Percentiles rank a stretch among this genome's conserved stretches.
These are phyloP conservation scores for Drosophila baimaii DNA, from an alignment of 1,140 invertebrate genomes.

Conservation along the genomic window DNA sequence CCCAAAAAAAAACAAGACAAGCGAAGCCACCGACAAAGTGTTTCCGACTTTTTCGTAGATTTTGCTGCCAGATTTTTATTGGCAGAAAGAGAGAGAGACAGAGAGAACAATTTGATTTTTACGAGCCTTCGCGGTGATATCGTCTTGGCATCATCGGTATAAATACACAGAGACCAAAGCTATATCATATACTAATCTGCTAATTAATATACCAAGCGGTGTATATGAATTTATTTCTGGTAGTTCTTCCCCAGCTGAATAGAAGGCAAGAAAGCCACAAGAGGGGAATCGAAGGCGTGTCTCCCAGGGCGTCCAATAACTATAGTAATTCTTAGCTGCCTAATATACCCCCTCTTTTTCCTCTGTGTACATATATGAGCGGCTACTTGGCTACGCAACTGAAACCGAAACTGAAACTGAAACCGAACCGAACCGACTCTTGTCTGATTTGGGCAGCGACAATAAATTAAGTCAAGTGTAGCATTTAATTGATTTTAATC, in stretches of 20 bases:
- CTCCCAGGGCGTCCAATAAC: too few species aligned
- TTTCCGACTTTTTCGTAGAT: constrained; percentile 49
- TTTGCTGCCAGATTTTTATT: constrained; percentile 72
- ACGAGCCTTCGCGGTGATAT: constrained; percentile 59
- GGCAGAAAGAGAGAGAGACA: constrained; percentile 35
- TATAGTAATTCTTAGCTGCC: too few species aligned
- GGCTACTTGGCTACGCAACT: constrained; percentile 67
- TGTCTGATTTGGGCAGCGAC: constrained; percentile 48
- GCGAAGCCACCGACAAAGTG: constrained; percentile 72
- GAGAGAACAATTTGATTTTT: constrained; percentile 69
- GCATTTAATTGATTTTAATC: constrained; percentile 82
- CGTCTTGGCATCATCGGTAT: constrained; percentile 25
- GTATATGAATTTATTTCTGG: too few species aligned
- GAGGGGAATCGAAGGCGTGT: too few species aligned
- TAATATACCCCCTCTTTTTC: too few species aligned
- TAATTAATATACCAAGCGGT: too few species aligned
- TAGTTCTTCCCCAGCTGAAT: too few species aligned
- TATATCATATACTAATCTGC: too few species aligned
- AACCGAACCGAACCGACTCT: constrained; percentile 12
- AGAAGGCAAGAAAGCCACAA: too few species aligned
- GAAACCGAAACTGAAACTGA: constrained; percentile 1
- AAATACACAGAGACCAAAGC: not conserved
- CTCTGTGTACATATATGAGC: constrained; percentile 10
- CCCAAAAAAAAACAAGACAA: constrained; percentile 35
- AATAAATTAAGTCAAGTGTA: constrained; percentile 83